Evolutionary conservation across 2,113 vertebrate genomes (phyloP), one percentile per base, ranked within the genome.

Genomic region (Eulemur macaco): DNA sequence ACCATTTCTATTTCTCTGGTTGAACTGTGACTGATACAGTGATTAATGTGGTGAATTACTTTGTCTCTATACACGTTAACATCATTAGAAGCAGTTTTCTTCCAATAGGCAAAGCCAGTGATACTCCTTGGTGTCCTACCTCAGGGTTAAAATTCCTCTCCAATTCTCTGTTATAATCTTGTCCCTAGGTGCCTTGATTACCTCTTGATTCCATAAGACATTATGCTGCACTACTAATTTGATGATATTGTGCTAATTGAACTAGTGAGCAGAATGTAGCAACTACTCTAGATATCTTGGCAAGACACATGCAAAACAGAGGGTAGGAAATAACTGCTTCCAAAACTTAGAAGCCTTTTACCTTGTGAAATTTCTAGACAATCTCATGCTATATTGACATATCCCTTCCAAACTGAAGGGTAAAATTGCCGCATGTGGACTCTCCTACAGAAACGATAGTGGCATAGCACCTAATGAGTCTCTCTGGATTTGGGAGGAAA

Each of bases 151-250:
- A 90, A 80, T 86, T 89, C 15, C 29, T 96, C 23, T 94, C 50
- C 37, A 96, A 54, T n/a, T 96, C 9, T 85, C 50, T 94, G 8
- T 96, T 87, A 89, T 47, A 87, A 71, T 92, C 45, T 84, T 95
- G 34, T 90, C 68, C 69, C 63, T 23, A 31, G 88, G 56, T 29
- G 39, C 29, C 69, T 89, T 95, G 66, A 93, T 91, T 86, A n/a
- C 56, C 9, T 95, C 29, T 81, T 93, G 15, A 90, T 95, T 87
- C n/a, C 23, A 88, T 52, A 78, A 82, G 47, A 52, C 5, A 45
- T 42, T 60, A 71, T 66, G 3, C 69, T 60, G 58, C 23, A 63
- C 63, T 2, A 81, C 88, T 90, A 85, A 80, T 97, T 86, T 95
- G 81, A 86, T 86, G 50, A 45, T 81, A 64, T 74, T 78, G n/a